Evolutionary conservation across 2,797 vertebrate species (phyloP).

Genomic region (Dermochelys coriacea): DNA sequence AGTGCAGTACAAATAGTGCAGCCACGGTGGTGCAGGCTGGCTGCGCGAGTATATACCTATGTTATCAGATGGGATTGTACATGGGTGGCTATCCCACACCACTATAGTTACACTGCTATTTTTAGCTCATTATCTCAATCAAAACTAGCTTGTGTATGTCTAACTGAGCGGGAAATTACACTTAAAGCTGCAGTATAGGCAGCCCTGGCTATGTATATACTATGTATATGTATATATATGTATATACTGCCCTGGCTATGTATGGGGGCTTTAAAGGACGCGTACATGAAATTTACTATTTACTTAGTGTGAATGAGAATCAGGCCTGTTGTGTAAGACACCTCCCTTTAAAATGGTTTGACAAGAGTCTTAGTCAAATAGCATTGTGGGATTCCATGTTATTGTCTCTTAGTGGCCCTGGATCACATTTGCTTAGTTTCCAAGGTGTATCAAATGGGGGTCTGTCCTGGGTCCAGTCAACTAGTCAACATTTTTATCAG

Average conservation of each 20-base stretch:
- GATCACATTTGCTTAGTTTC: neutral
- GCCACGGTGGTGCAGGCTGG: neutral
- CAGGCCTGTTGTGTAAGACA: neutral
- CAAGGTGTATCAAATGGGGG: neutral
- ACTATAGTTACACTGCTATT: neutral
- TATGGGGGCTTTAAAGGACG: too few species aligned
- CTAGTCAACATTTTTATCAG: too few species aligned
- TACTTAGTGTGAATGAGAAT: neutral
- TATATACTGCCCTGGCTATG: too few species aligned
- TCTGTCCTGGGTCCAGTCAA: too few species aligned
- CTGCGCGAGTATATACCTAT: neutral
- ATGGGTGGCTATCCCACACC: neutral
- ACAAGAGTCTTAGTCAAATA: neutral
- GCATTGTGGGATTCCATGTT: neutral
- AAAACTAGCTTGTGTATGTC: neutral
- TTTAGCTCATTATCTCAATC: neutral
- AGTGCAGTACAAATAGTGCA: neutral
- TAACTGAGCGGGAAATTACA: neutral
- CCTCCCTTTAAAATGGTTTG: neutral
- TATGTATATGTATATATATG: too few species aligned
- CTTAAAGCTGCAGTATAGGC: too few species aligned
- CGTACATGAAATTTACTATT: too few species aligned
- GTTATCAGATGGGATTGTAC: neutral
- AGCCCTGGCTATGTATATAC: too few species aligned
- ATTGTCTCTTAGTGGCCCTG: neutral